phyloP scores from a whole-genome alignment of 2,113 vertebrate genomes.

The Prolemur simus region DNA sequence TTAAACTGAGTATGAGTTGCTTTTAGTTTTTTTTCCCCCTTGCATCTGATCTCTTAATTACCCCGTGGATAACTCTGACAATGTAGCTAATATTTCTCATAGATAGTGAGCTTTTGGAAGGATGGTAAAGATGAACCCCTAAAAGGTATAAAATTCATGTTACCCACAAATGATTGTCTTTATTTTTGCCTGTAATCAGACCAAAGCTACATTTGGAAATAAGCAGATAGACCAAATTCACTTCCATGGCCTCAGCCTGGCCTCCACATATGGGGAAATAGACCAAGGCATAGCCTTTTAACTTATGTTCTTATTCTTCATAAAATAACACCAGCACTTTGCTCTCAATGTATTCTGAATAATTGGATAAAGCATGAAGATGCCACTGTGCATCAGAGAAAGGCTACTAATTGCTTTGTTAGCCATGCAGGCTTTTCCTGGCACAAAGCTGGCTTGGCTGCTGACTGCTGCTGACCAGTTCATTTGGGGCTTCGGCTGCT shows the following conservation, averaged over 20 bases:
- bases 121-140: neutral
- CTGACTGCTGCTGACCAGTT: conserved; percentile 20
- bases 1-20: neutral
- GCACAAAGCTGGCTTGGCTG: neutral
- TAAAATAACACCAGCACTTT: conserved; percentile 34
- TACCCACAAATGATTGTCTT: neutral
- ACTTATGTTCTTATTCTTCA: conserved; percentile 30
- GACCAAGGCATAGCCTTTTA: neutral
- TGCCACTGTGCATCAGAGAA: conserved; percentile 54
- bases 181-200: neutral
- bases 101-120: conserved; percentile 2
- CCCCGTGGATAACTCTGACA: neutral
- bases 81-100: conserved; percentile 18
- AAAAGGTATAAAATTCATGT: neutral
- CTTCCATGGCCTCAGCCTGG: neutral
- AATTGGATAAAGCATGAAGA: conserved; percentile 63
- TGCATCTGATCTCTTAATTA: neutral
- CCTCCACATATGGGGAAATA: neutral
- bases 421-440: conserved; percentile 41
- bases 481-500: neutral
- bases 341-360: conserved; percentile 43
- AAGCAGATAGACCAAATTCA: neutral
- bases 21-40: neutral
- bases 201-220: neutral
- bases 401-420: conserved; percentile 69